Conservation (phyloP, 2,888 invertebrate genomes). For the Morpho achilles region DNA sequence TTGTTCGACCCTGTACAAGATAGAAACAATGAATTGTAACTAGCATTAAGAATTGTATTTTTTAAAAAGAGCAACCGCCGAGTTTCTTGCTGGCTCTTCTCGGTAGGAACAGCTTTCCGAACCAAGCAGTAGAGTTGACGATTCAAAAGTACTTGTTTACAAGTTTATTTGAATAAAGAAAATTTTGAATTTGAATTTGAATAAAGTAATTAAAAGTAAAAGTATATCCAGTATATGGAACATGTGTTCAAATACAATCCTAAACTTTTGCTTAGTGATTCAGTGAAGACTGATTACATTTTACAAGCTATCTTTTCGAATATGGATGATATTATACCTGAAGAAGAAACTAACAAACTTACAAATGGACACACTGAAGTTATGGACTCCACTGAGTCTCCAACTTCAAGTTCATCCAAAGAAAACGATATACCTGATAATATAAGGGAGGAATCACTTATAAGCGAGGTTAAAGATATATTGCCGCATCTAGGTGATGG, state of each 20-base stretch:
- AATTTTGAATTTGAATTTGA: too few species aligned
- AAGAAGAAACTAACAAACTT: constrained; percentile 30
- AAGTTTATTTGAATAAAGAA: too few species aligned
- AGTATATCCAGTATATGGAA: too few species aligned
- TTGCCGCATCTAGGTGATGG: constrained; percentile 91
- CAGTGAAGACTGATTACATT: constrained; percentile 76
- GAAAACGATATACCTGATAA: constrained; percentile 63
- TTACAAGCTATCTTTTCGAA: constrained; percentile 73
- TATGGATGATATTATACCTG: constrained; percentile 58
- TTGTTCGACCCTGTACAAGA: too few species aligned
- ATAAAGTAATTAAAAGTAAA: too few species aligned
- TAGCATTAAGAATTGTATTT: too few species aligned
- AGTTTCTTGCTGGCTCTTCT: too few species aligned
- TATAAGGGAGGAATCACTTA: constrained; percentile 69
- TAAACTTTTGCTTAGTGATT: constrained; percentile 53
- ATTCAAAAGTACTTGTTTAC: too few species aligned
- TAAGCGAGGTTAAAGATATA: constrained; percentile 85
- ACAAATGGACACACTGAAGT: constrained; percentile 48
- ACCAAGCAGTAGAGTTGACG: too few species aligned
- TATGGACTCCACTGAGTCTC: constrained; percentile 28
- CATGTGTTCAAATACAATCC: background rate
- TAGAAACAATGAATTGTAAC: too few species aligned
- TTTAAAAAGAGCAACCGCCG: too few species aligned
- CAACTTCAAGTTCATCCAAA: constrained; percentile 30
- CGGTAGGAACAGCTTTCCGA: too few species aligned